Conservation (phyloP, 2,797 vertebrate genomes). For the Eulemur mongoz region DNA sequence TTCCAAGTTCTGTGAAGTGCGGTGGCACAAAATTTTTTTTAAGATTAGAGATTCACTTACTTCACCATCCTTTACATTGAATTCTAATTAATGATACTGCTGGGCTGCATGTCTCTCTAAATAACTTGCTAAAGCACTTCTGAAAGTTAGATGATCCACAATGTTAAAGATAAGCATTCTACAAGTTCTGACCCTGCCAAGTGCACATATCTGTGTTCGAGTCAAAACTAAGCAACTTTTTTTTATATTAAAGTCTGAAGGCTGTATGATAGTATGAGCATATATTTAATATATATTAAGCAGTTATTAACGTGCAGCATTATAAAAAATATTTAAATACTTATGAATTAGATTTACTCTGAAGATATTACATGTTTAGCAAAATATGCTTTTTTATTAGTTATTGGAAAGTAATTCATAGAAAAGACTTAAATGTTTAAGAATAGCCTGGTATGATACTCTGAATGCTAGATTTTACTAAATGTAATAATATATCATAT, state of each 20-base stretch:
- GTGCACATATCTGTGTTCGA: not conserved
- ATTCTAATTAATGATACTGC: not conserved
- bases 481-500: not conserved
- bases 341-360: not conserved
- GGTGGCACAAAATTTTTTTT: not conserved
- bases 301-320: not conserved
- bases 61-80: not conserved
- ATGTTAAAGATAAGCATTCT: not conserved
- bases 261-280: not conserved
- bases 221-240: not conserved
- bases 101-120: not conserved
- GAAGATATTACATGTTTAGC: not conserved
- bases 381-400: not conserved
- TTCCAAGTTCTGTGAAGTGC: not conserved
- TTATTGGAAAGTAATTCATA: not conserved
- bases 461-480: not conserved
- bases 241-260: not conserved
- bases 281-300: not conserved
- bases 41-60: not conserved
- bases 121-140: not conserved
- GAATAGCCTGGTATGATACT: not conserved
- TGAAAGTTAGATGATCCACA: not conserved
- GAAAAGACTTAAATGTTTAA: not conserved
- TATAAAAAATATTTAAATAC: not conserved
- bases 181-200: not conserved